These are phyloP conservation scores for Drosophila ustulata DNA, from an alignment of 2,888 invertebrate genomes.

Conservation along the genomic window DNA sequence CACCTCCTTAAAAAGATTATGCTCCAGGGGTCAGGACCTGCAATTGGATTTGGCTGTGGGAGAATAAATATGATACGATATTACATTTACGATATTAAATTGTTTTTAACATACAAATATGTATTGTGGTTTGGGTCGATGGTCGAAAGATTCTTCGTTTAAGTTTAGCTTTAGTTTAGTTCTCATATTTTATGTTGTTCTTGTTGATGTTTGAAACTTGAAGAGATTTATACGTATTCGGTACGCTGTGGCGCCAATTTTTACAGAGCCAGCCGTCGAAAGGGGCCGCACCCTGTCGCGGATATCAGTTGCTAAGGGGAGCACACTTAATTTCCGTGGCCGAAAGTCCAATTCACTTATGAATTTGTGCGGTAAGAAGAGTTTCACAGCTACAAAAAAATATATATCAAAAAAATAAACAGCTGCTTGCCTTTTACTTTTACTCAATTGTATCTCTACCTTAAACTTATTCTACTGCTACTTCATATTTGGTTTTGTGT, in stretches of 20 bases:
- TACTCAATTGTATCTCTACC: conserved; percentile 35
- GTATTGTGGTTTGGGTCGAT: conserved; percentile 14
- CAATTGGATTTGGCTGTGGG: conserved; percentile 16
- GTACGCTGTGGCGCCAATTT: conserved; percentile 66
- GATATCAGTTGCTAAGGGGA: conserved; percentile 92
- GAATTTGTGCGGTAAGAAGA: conserved; percentile 97
- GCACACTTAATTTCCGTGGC: conserved; percentile 94
- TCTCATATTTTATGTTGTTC: conserved; percentile 17
- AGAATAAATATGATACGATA: conserved; percentile 5
- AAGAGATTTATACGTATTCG: conserved; percentile 40
- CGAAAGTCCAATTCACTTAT: conserved; percentile 98
- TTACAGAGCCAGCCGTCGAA: conserved; percentile 86
- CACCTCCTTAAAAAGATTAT: conserved; percentile 29
- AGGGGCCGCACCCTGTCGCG: conserved; percentile 87
- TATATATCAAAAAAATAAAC: conserved; percentile 21
- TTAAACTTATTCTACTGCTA: conserved; percentile 7
- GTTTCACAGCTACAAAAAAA: conserved; percentile 73
- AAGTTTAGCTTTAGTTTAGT: conserved; percentile 21
- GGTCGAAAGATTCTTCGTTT: background rate
- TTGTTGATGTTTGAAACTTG: conserved; percentile 39
- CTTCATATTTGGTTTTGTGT: conserved; percentile 9
- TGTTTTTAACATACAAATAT: background rate
- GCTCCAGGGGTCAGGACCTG: conserved; percentile 38
- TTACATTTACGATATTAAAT: background rate
- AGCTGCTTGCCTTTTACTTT: conserved; percentile 65